Evolutionary conservation across 2,113 vertebrate genomes (phyloP), one percentile per base, ranked within the genome.

Genomic region (Sturnira hondurensis): DNA sequence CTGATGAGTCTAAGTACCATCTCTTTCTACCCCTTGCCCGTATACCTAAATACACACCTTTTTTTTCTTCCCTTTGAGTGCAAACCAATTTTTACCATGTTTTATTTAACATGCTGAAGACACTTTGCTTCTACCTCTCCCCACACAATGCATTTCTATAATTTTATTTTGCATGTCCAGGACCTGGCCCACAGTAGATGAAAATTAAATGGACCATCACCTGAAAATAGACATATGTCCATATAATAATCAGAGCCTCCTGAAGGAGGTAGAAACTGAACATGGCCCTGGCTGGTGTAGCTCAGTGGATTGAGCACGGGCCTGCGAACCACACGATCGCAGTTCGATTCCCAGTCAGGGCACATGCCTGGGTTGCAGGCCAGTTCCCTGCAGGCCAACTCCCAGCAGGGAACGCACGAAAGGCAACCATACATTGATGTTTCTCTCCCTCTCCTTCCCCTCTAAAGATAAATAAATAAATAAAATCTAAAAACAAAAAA

Each of bases 91-190:
- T 65, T 31, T 22, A 68, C 2, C 20, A 16, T 2, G 14, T 43
- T 52, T 77, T 71, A 38, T 19, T 22, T 52, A 58, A 61, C 31
- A 78, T 52, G n/a, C 54, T 87, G n/a, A 80, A 91, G 54, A 84
- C 7, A 58, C 12, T 7, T 61, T 80, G 24, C 38, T 77, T 38
- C 22, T 16, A 47, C 12, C 4, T 50, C 63, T 89, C 38, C 38
- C 13, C 31, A 16, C 4, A 14, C 16, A 43, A 1, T 78, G 24
- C 24, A 11, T 41, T 85, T 65, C 56, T 50, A 14, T 65, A 43
- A 86, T 56, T 31, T 88, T 47, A 41, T 36, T 86, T 82, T 28
- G 13, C 56, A 38, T 67, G 7, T 3, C 17, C 38, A 56, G 4
- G 43, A 13, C 61, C 19, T 82, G 12, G 61, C 12, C 28, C 61